Evolutionary conservation across 2,888 invertebrate species (phyloP).

Genomic region (Drosophila setosimentum): DNA sequence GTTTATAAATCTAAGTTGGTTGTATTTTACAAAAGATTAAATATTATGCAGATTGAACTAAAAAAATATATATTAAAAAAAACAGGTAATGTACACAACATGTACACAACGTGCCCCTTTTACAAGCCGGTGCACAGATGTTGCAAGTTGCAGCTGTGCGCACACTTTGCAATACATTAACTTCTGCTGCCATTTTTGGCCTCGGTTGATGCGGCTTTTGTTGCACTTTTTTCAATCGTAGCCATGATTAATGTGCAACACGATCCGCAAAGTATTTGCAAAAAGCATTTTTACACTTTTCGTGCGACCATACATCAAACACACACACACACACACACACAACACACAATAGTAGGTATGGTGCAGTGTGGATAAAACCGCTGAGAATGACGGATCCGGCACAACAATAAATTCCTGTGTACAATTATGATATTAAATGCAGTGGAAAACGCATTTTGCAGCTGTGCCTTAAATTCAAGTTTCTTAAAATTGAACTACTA

Average conservation of each 20-base stretch:
- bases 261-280: slow-evolving; percentile 29
- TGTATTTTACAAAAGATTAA: too few species aligned
- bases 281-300: slow-evolving; percentile 48
- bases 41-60: too few species aligned
- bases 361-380: background rate
- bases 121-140: slow-evolving; percentile 9
- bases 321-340: background rate
- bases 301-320: slow-evolving; percentile 32
- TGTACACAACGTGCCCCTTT: too few species aligned
- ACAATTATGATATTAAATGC: slow-evolving; percentile 64
- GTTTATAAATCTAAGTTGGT: background rate
- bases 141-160: slow-evolving; percentile 12
- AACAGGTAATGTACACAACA: too few species aligned
- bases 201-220: slow-evolving; percentile 40
- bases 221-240: slow-evolving; percentile 39
- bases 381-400: slow-evolving; percentile 5
- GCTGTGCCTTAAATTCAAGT: slow-evolving; percentile 27
- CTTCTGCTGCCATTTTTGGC: slow-evolving; percentile 41
- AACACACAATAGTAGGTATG: background rate
- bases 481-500: slow-evolving; percentile 1
- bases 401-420: slow-evolving; percentile 15
- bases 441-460: slow-evolving; percentile 54
- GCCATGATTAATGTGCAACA: slow-evolving; percentile 60
- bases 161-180: slow-evolving; percentile 57
- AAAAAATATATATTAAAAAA: too few species aligned